Conservation (phyloP, 2,113 vertebrate genomes). For the Syngnathus scovelli region DNA sequence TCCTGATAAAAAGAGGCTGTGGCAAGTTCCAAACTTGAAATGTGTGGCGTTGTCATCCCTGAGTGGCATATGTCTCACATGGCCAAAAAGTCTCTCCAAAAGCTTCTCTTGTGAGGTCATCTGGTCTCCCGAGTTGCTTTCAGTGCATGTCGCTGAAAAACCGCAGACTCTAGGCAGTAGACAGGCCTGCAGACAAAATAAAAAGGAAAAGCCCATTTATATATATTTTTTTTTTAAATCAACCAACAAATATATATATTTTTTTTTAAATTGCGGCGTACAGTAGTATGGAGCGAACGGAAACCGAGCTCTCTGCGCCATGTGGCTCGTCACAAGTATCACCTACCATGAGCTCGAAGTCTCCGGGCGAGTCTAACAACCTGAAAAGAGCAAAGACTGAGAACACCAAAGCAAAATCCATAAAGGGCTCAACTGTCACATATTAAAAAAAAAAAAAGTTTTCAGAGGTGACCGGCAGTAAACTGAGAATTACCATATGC, state of each 20-base stretch:
- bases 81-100: neutral
- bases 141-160: neutral
- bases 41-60: neutral
- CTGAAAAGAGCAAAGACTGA: constrained; percentile 66
- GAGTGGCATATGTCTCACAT: neutral
- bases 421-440: neutral
- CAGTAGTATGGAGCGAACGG: neutral
- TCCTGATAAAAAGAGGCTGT: neutral
- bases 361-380: constrained; percentile 51
- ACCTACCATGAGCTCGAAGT: constrained; percentile 46
- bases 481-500: neutral
- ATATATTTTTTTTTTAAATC: no score
- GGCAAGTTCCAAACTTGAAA: neutral
- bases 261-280: no score
- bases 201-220: neutral
- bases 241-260: no score
- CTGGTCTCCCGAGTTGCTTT: neutral
- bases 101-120: neutral
- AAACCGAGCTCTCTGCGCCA: constrained; percentile 20
- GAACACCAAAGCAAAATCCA: constrained; percentile 33
- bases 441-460: neutral
- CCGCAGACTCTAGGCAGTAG: neutral
- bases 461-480: neutral
- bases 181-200: neutral
- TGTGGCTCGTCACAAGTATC: constrained; percentile 2